Evolutionary conservation across 2,797 vertebrate genomes (phyloP).

Genomic region (Hemitrygon akajei): DNA sequence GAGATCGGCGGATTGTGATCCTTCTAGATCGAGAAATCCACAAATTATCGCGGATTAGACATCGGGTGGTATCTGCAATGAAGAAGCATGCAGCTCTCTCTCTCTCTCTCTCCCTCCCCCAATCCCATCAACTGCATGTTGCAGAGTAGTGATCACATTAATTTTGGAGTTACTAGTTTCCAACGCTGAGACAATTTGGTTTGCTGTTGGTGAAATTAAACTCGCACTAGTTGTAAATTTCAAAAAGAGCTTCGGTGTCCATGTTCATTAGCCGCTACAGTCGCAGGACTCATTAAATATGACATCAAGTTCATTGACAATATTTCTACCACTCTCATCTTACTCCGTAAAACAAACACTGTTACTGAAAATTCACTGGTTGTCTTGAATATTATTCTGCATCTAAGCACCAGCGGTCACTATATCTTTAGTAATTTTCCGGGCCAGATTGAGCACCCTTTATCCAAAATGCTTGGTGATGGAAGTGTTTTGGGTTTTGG

Average conservation of each 20-base stretch:
- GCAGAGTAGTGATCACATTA: background rate
- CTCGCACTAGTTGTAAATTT: background rate
- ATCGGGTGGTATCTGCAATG: background rate
- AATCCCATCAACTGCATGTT: background rate
- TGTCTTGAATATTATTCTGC: background rate
- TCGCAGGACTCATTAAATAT: slow-evolving; percentile 11
- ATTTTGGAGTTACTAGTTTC: background rate
- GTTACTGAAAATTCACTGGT: background rate
- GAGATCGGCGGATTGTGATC: background rate
- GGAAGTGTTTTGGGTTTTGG: no score
- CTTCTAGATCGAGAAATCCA: background rate
- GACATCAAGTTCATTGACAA: background rate
- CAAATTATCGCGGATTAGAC: background rate
- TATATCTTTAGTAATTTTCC: no score
- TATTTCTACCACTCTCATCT: background rate
- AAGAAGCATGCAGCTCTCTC: background rate
- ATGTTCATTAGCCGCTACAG: no score
- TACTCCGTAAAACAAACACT: background rate
- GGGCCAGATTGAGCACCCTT: no score
- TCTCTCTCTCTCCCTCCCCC: no score
- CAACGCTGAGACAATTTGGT: no score
- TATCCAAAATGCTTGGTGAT: no score
- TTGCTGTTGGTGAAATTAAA: background rate
- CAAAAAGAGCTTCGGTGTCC: background rate
- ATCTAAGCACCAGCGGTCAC: background rate